Evolutionary conservation across 2,797 vertebrate genomes (phyloP).

Genomic region (Petrocephalus sullivani): DNA sequence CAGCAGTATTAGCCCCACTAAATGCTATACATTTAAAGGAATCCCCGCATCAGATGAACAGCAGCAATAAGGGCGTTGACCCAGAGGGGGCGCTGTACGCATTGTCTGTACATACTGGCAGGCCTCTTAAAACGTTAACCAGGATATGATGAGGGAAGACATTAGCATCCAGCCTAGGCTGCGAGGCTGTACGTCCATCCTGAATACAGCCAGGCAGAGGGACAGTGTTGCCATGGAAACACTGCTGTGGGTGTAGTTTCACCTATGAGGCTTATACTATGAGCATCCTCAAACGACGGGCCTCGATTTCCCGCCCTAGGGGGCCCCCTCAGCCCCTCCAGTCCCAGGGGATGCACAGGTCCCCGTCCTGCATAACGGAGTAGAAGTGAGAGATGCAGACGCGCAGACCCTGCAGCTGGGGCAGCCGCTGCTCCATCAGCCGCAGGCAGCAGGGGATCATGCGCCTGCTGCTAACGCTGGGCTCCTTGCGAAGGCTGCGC

Average conservation of each 20-base stretch:
- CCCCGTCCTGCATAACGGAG: conserved; percentile 90
- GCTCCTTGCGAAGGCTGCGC: conserved; percentile 78
- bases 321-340: conserved; percentile 71
- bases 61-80: not conserved
- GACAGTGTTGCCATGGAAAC: not conserved
- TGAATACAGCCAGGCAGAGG: not conserved
- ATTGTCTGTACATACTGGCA: not conserved
- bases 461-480: conserved; percentile 75
- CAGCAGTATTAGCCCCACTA: no score
- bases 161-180: not conserved
- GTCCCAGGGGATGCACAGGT: conserved; percentile 92
- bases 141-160: not conserved
- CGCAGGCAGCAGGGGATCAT: conserved; percentile 83
- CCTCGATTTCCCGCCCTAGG: not conserved
- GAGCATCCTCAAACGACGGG: not conserved
- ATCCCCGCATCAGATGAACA: not conserved
- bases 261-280: not conserved
- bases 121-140: not conserved
- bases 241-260: not conserved
- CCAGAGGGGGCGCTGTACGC: not conserved
- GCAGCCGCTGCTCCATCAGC: conserved; percentile 65
- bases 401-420: conserved; percentile 74
- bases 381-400: conserved; percentile 85
- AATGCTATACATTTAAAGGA: not conserved
- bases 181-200: not conserved